Base-by-base conservation (phyloP, 2,888 invertebrate species). In the Notodonta ziczac region DNA sequence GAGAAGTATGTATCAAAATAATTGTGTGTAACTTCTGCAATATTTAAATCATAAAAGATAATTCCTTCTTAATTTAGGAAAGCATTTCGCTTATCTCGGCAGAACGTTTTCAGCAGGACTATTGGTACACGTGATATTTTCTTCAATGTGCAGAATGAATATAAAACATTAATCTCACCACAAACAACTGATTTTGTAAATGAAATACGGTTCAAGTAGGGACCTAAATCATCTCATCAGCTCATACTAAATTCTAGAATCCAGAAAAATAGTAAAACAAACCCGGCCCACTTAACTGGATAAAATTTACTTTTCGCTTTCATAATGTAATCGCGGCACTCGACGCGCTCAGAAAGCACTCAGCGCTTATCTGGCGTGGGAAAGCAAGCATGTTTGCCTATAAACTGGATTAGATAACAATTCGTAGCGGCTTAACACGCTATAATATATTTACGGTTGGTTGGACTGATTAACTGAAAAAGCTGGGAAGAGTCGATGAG, bases 321-420 rank as follows among this genome's bases (percentile, higher is more conserved):
- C 70, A 74, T 68, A 69, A 70, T 76, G 76, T 80, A 83, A 82
- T 74, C 68, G 74, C 7, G 60, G 71, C 69, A 84, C 77, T 70
- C 64, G 61, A 60, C 58, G 74, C 74, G 56, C 24, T 56, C 44
- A 56, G 44, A 82, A 77, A 74, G 74, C 86, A 83, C 83, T 85
- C 71, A 59, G 63, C 66, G 66, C 69, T 80, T 84, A 86, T 86
- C 83, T 66, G 56, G 60, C 86, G 85, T 87, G 88, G 87, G 88
- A 88, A 87, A 78, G 80, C 72, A 74, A 74, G 67, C 72, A 61
- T 77, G 78, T 79, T 81, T 82, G 73, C 59, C 53, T 56, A 63
- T 63, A 58, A 63, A 56, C 57, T 51, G 69, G 86, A 81, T 85
- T 78, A 86, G 86, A 86, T 86, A 81, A 83, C 63, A 61, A 66